These are phyloP conservation scores for Lottia gigantea DNA, from an alignment of 2,888 invertebrate species.

Conservation along the genomic window DNA sequence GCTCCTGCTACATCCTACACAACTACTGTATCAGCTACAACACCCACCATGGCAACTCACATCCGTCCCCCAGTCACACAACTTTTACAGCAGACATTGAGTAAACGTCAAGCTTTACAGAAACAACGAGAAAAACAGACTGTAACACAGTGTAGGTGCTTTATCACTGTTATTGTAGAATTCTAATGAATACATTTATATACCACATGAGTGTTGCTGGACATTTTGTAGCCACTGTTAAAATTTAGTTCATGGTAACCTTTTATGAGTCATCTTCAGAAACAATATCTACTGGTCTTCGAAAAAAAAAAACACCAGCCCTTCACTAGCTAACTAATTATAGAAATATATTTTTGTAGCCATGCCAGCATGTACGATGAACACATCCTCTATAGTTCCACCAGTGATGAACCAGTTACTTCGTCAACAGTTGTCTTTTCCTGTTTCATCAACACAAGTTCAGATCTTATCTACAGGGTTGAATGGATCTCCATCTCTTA, in stretches of 20 bases:
- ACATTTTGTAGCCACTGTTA: too few species aligned
- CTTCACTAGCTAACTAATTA: too few species aligned
- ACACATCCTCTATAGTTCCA: not conserved
- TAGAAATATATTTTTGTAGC: too few species aligned
- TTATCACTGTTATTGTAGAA: too few species aligned
- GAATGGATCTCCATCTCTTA: not conserved
- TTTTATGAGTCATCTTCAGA: too few species aligned
- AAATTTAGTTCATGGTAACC: too few species aligned
- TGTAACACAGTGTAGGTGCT: not conserved
- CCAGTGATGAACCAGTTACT: conserved; percentile 9
- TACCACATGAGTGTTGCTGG: too few species aligned
- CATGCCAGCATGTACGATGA: conserved; percentile 1
- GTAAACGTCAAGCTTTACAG: conserved; percentile 44
- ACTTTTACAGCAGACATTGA: conserved; percentile 51
- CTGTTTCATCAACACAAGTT: not conserved
- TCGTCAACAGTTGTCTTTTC: conserved; percentile 9
- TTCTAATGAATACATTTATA: too few species aligned
- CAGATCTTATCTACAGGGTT: conserved; percentile 1
- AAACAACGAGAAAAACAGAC: conserved; percentile 15
- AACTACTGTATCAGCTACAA: conserved; percentile 14
- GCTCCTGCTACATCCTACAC: conserved; percentile 36
- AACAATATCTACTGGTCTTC: too few species aligned
- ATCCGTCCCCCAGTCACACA: conserved; percentile 48
- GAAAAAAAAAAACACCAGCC: too few species aligned
- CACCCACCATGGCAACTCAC: conserved; percentile 15